Base-by-base conservation (phyloP, 2,113 vertebrate species). In the Mobula hypostoma region DNA sequence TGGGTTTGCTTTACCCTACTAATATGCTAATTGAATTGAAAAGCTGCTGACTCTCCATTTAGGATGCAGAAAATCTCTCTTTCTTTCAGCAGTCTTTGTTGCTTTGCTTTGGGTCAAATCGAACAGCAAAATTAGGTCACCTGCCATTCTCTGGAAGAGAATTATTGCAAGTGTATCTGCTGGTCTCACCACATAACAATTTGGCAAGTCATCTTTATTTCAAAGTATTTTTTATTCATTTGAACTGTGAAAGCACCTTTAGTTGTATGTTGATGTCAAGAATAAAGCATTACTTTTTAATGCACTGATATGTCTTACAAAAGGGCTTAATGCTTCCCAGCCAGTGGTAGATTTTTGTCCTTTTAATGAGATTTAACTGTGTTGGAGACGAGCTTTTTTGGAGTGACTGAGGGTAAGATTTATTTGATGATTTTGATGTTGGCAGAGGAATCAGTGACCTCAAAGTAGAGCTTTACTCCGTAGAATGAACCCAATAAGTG, bases 51-150 rank as follows among this genome's bases (percentile, higher is more conserved):
- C 88, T 70, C n/a, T 70, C 63, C 88, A 68, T 70, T 91, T 19
- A 91, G 63, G 8, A 5, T 70, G 17, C 63, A 66, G 27, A 91
- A 12, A 29, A 36, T 68, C 70, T 91, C 66, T 83, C 80, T 58
- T 56, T 11, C 83, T 61, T 21, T 61, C 27, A n/a, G 11, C 15
- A 5, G 17, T 12, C 27, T 87, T 87, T 87, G 66, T 70, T 36
- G 7, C 21, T 72, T 92, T n/a, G 32, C 15, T 5, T 36, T 61
- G 32, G 94, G 94, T 74, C 88, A 94, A 85, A 94, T 91, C 21
- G 90, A 94, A 94, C 95, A 95, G 95, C 78, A 94, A 96, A 97
- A 96, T 95, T 94, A 95, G 95, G 95, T 95, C 94, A 96, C 95
- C 95, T 96, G 95, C 96, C 97, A 95, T 96, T 97, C 95, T 93